Conservation (phyloP, 2,888 invertebrate species). For the Sipunculus nudus region DNA sequence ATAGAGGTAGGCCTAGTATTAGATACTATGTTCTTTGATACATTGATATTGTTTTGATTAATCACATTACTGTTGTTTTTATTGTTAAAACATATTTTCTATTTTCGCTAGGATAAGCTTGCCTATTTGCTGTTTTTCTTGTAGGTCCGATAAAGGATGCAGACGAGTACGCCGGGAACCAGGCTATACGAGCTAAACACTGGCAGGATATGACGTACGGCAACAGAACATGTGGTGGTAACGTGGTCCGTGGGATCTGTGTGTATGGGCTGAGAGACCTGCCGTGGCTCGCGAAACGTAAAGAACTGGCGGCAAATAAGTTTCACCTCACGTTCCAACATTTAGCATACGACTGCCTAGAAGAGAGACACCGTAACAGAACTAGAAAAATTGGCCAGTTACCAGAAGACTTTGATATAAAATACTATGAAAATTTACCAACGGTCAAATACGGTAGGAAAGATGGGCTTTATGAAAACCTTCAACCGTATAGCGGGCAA, state of each 20-base stretch:
- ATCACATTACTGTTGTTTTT: too few relatives aligned
- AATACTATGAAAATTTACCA: constrained; percentile 33
- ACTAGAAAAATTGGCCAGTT: constrained; percentile 28
- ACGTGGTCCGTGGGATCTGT: constrained; percentile 55
- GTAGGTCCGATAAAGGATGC: constrained; percentile 37
- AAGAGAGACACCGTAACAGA: constrained; percentile 52
- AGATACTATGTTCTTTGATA: too few relatives aligned
- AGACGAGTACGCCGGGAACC: constrained; percentile 32
- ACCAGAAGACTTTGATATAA: constrained; percentile 20
- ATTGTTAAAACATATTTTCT: too few relatives aligned
- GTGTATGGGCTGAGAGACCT: constrained; percentile 54
- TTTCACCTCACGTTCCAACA: constrained; percentile 53
- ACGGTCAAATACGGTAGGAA: constrained; percentile 38
- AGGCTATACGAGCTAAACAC: constrained; percentile 36
- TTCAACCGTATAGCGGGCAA: too few relatives aligned
- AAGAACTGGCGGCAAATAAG: constrained; percentile 59
- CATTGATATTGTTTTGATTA: too few relatives aligned
- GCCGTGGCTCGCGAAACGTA: constrained; percentile 41
- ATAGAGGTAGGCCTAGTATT: too few relatives aligned
- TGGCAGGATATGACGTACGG: constrained; percentile 35
- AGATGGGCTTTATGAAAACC: too few relatives aligned
- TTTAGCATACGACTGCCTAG: constrained; percentile 55
- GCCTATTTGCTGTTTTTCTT: too few relatives aligned
- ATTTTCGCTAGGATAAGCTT: too few relatives aligned
- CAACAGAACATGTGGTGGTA: constrained; percentile 47